Evolutionary conservation across 2,888 invertebrate genomes (phyloP).

Genomic region (Bimastos eiseni): DNA sequence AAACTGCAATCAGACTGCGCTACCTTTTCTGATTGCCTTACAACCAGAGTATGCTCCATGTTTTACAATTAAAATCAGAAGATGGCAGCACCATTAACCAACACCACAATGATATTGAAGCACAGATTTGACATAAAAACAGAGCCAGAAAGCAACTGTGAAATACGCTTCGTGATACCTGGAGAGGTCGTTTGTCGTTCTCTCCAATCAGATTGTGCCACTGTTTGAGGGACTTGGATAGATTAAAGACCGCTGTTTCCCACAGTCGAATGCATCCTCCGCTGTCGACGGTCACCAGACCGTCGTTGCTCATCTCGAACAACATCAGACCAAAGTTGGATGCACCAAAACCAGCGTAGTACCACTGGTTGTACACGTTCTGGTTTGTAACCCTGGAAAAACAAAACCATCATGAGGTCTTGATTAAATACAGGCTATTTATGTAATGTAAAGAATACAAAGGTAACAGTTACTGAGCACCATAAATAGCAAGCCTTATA

Average conservation of each 20-base stretch:
- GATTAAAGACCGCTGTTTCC: slow-evolving; percentile 65
- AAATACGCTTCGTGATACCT: slow-evolving; percentile 46
- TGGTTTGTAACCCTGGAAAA: slow-evolving; percentile 43
- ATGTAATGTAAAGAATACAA: background rate
- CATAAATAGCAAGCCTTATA: background rate
- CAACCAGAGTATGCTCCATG: no score
- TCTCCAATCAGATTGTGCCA: slow-evolving; percentile 65
- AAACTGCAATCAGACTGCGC: no score
- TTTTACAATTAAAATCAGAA: background rate
- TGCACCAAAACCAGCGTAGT: slow-evolving; percentile 55
- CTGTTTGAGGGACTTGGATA: slow-evolving; percentile 63
- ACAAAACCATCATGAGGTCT: background rate
- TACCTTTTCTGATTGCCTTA: no score
- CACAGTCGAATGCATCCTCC: slow-evolving; percentile 67
- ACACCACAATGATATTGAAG: background rate
- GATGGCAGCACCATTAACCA: background rate
- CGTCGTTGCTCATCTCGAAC: slow-evolving; percentile 63
- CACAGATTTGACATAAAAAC: background rate
- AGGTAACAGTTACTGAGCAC: background rate
- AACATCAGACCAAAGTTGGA: slow-evolving; percentile 63
- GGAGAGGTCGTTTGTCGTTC: slow-evolving; percentile 54
- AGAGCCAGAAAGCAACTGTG: background rate
- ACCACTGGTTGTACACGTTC: slow-evolving; percentile 64
- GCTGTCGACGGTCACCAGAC: slow-evolving; percentile 67
- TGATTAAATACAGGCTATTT: background rate